Evolutionary conservation across 2,113 vertebrate species (phyloP), one percentile per base, ranked within the genome.

Genomic region (Polyodon spathula): DNA sequence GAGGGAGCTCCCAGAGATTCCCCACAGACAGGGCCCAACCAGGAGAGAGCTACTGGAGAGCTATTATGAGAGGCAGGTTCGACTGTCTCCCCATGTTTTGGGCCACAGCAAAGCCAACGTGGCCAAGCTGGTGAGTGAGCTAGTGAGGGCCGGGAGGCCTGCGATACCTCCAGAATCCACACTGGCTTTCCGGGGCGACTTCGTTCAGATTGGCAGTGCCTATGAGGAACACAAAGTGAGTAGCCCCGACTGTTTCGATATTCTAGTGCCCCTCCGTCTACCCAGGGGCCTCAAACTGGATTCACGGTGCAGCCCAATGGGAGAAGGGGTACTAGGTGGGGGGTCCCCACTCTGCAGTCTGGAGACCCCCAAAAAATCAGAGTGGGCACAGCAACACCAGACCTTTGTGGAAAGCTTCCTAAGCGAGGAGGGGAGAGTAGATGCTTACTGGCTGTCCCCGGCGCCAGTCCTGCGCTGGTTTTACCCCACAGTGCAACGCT

Each of bases 81-180:
- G 82, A 62, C 83, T 92, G 15, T 92, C 89, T 1, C 90, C 91
- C 0, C 90, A 92, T 11, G 89, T 93, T 64, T 77, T 93, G 67
- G 91, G 91, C 10, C 91, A 93, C 83, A 92, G 90, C 81, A 90
- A 89, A 67, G 89, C 89, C 4, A 88, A 92, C 64, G 89, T 93
- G 52, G 86, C 86, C 53, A 83, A 88, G 62, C 83, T 90, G 38
- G 86, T 91, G 56, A 81, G 85, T 14, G 88, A 88, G 73, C 74
- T 93, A 75, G 86, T 90, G 52, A 78, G 79, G 37, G 88, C 85
- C 0, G 81, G 79, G 8, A 73, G 75, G 38, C 79, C 84, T 8
- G 84, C 86, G 37, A 73, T 78, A 8, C 78, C 66, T 63, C 50
- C 84, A 56, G 66, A 81, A 10, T 75, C 86, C 60, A 76, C 88